Base-by-base conservation (phyloP, 2,797 vertebrate species). In the Babyrousa celebensis region DNA sequence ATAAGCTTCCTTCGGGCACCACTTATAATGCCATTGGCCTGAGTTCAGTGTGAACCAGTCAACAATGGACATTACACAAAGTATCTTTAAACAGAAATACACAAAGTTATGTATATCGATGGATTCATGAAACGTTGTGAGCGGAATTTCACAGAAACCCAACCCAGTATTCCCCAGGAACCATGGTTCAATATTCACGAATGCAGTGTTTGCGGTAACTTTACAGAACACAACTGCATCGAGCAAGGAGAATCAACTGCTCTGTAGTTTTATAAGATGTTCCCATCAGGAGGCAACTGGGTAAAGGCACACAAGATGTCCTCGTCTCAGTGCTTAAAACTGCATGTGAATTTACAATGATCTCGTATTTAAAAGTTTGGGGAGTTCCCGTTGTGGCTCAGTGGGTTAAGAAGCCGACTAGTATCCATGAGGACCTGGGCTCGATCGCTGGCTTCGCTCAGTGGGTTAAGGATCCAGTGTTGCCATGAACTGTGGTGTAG, bases 141-240 rank as follows among this genome's bases (percentile, higher is more conserved):
- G 10, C 8, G 6, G 43, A 89, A 71, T 65, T 87, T 25, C 18
- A 1, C 29, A 5, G 54, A 23, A 21, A 6, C 43, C 65, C 12
- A 32, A 32, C 27, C 4, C 20, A 12, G 6, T 21, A 2, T 14
- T 3, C 18, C 32, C 12, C 23, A 15, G 25, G 6, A 52, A 12
- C 48, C 1, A 48, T 1, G 32, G 32, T 70, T 83, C 12, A 8
- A 15, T 8, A 6, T 58, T 62, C 3, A 1, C 18, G 14, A 16
- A 78, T 29, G 20, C 20, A 12, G 54, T 1, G 27, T n/a, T 54
- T 1, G 0, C 3, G 0, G 65, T 5, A 0, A 43, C 63, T 43
- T 20, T 40, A 21, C 18, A 56, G 56, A 90, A 32, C 12, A 40
- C 15, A 40, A 12, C 20, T 16, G n/a, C 2, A 6, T 16, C 2